phyloP scores from a whole-genome alignment of 2,113 vertebrate genomes.

The Cygnus buccinator region DNA sequence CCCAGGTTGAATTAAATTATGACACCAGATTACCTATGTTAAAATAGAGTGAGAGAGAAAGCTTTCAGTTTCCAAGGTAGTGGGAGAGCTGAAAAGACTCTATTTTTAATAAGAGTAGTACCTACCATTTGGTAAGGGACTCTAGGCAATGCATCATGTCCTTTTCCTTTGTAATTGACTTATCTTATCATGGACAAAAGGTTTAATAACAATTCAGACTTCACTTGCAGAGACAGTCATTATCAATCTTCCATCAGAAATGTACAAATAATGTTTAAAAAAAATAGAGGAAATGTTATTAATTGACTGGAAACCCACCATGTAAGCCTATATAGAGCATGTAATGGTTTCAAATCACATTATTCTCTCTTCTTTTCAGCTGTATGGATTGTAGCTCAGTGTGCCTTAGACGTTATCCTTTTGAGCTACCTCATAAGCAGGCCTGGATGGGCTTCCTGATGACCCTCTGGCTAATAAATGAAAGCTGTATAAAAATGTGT shows the following conservation, averaged over 20 bases:
- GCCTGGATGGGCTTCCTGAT: not conserved
- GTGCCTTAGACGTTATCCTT: not conserved
- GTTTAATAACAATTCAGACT: not conserved
- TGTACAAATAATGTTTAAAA: not conserved
- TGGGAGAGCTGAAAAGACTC: not conserved
- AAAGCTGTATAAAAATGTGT: not conserved
- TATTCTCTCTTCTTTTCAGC: not conserved
- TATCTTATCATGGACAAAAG: not conserved
- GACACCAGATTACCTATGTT: not conserved
- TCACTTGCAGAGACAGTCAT: not conserved
- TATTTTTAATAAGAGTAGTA: not conserved
- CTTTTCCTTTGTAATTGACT: not conserved
- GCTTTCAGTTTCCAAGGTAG: not conserved
- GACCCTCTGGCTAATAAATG: not conserved
- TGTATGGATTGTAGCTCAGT: not conserved
- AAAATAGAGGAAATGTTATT: not conserved
- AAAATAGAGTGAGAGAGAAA: not conserved
- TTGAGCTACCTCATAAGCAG: not conserved
- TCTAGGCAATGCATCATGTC: not conserved
- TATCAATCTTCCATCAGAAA: not conserved
- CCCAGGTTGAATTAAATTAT: not conserved
- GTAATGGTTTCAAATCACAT: not conserved
- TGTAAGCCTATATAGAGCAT: not conserved
- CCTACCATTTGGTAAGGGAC: not conserved
- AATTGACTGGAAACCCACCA: not conserved